Percentiles rank a stretch among this genome's conserved stretches.
Evolutionary conservation across 2,888 invertebrate species (phyloP).

Genomic region (Stegana nigrithorax): DNA sequence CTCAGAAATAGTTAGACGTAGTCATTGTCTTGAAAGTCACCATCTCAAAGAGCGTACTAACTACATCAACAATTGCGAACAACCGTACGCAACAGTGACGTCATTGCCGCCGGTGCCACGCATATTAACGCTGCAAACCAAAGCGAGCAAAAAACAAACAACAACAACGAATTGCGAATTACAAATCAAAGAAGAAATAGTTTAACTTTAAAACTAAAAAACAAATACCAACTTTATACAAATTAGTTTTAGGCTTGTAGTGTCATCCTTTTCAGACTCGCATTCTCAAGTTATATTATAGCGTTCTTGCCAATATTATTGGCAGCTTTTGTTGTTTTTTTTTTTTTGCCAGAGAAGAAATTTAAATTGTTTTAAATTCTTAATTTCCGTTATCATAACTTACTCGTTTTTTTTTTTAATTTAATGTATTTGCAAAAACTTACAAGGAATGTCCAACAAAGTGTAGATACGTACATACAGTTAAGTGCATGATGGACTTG

Average conservation of each 20-base stretch:
- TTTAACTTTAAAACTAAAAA: constrained; percentile 37
- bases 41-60: constrained; percentile 15
- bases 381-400: too few species aligned
- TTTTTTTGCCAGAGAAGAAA: too few species aligned
- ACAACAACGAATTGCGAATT: constrained; percentile 64
- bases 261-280: neutral
- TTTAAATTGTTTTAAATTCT: too few species aligned
- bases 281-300: neutral
- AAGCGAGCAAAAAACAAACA: constrained; percentile 63
- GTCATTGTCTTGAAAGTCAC: neutral
- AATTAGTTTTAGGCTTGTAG: neutral
- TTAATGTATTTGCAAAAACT: too few species aligned
- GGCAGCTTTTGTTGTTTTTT: too few species aligned
- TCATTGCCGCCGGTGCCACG: constrained; percentile 34
- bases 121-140: constrained; percentile 50
- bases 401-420: too few species aligned
- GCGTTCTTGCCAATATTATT: too few species aligned
- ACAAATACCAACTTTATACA: constrained; percentile 15
- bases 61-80: constrained; percentile 13
- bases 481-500: too few species aligned
- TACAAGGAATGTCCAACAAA: too few species aligned
- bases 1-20: too few species aligned
- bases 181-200: constrained; percentile 62
- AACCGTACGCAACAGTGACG: constrained; percentile 21
- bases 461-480: too few species aligned